Evolutionary conservation across 2,888 invertebrate species (phyloP), one percentile per base, ranked within the genome.

Genomic region (Lasioglossum zephyrum): DNA sequence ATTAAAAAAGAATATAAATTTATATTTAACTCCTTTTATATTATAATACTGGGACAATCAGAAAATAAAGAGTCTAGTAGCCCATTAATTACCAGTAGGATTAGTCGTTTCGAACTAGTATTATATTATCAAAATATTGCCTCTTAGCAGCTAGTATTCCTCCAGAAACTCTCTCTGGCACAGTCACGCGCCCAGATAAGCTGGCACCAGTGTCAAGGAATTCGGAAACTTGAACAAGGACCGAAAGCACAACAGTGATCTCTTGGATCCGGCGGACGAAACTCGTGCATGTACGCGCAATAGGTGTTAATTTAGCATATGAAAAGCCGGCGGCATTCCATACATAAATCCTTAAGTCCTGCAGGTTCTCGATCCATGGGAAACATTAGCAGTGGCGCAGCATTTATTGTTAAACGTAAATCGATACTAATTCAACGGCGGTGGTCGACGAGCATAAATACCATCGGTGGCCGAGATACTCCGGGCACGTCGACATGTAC

Each of bases 371-470:
- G 41, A 31, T 49, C 70, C 69, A 41, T 16, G 79, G 57, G 49
- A 70, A 63, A 36, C 36, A 49, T 70, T 18, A 22, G 39, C 26
- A 18, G 47, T 4, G 8, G 22, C 22, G 13, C 26, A 60, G 63
- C 36, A 63, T 78, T 84, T 69, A 69, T 69, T 69, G 69, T 69
- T 72, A 63, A 84, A 84, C 84, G 72, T 49, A 75, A 84, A 84
- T 84, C 78, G 85, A 79, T 79, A 76, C 66, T 79, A 84, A 79
- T 84, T 79, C 78, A 31, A 49, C 60, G 47, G 16, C 41, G 18
- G 11, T 41, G 73, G 44, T 70, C 63, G 31, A 6, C n/a, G 16
- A 31, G 57, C 81, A n/a, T 66, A 82, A 82, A 82, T 72, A 83
- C 63, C 72, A 26, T n/a, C 72, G 57, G 57, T 47, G 22, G 13